Base-by-base conservation (phyloP, 2,888 invertebrate species). In the Trissolcus brochymenae region DNA sequence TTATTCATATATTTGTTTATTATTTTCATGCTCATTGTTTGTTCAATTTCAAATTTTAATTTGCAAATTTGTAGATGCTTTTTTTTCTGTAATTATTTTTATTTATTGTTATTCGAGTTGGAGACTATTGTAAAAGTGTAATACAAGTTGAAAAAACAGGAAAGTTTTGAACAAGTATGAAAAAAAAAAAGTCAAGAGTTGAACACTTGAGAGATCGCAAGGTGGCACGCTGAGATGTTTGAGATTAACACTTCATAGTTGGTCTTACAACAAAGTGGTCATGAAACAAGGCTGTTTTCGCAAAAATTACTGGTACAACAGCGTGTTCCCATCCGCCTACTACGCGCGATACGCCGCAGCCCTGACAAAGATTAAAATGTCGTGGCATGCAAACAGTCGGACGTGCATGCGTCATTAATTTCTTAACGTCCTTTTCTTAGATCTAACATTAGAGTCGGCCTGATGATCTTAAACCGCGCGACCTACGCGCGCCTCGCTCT, bases 321-420 rank as follows among this genome's bases (percentile, higher is more conserved):
- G 64, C 76, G 64, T 60, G 68, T 73, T 60, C 72, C 74, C 71
- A 74, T 71, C 75, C 76, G 72, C 75, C 74, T 76, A 66, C 66
- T 65, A 79, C 61, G 71, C 59, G 78, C 78, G 79, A 80, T 81
- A 79, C 78, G 79, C 76, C 79, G 74, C 76, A 65, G 72, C 62
- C 62, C 81, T 81, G 82, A 82, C 82, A 80, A 79, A 81, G 82
- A 82, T 82, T 81, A 81, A 82, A 82, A 82, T 80, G 82, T 81
- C 81, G 79, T 78, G 71, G 68, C 75, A 73, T 77, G 81, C 80
- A 80, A 81, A 79, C 81, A 70, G 80, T 79, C 68, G 75, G 68
- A 72, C 78, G 78, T 65, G 78, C 76, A 72, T 80, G 79, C 68
- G 78, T 77, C 80, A 82, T 82, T 82, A 81, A 82, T 82, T 80